Percentiles rank a stretch among this genome's conserved stretches.
These are phyloP conservation scores for Echinops telfairi DNA, from an alignment of 2,113 vertebrate species.

Conservation along the genomic window DNA sequence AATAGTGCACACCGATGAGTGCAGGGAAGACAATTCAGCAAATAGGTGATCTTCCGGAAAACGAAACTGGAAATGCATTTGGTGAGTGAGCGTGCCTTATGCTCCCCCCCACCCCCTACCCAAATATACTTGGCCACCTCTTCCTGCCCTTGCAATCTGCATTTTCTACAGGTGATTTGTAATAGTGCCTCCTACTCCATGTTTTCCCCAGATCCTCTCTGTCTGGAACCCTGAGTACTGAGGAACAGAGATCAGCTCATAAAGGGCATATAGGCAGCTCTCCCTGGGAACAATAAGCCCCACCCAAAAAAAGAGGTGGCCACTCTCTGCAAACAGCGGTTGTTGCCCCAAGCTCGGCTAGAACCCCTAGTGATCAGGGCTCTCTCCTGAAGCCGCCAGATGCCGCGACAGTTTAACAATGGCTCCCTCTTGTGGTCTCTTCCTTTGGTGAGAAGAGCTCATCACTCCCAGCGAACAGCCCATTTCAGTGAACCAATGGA, in stretches of 20 bases:
- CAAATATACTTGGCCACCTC: not conserved
- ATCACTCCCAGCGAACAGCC: conserved; percentile 37
- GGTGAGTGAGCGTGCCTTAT: not conserved
- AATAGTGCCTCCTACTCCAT: not conserved
- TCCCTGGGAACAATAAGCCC: not conserved
- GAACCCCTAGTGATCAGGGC: not conserved
- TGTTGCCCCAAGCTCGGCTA: not conserved
- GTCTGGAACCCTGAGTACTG: not conserved
- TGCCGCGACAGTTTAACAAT: conserved; percentile 39
- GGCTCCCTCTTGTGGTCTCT: conserved; percentile 81
- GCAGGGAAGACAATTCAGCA: not conserved
- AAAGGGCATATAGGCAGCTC: not conserved
- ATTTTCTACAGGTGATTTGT: not conserved
- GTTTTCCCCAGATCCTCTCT: not conserved
- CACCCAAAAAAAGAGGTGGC: not conserved
- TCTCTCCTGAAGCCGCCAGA: not conserved
- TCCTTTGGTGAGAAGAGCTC: not conserved
- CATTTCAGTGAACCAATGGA: not conserved
- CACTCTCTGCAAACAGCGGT: not conserved
- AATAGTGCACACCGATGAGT: not conserved
- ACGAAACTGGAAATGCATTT: not conserved
- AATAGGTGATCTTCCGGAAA: conserved; percentile 29
- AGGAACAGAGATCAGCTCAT: not conserved
- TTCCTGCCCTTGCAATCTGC: not conserved
- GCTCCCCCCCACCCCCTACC: too few species aligned